Base-by-base conservation (phyloP, 2,797 vertebrate genomes). In the Todus mexicanus region DNA sequence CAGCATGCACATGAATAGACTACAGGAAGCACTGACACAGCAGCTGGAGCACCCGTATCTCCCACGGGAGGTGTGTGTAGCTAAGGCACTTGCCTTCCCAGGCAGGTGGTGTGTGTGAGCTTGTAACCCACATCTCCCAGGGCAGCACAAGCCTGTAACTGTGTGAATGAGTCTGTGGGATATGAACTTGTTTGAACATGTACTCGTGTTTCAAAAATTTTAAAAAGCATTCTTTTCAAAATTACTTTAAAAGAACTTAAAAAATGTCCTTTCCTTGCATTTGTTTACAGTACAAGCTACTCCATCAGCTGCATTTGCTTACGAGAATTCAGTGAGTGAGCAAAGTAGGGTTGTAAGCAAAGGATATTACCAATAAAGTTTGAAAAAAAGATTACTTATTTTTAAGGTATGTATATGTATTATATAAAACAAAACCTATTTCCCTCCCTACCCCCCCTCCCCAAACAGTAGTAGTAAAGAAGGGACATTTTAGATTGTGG, bases 101-200 rank as follows among this genome's bases (percentile, higher is more conserved):
- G 20, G 26, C 25, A 3, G 68, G 15, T n/a, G n/a, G n/a, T n/a
- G 31, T 3, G 9, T 0, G 0, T 12, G 27, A 17, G 8, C 33
- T 68, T 12, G 6, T 47, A 40, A 53, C 4, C 15, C 68, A 20
- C 15, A 11, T 7, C 40, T 66, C 27, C 27, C 37, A 47, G 19
- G 4, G 15, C 8, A 54, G 43, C 25, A 48, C 4, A 1, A 0
- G 0, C 23, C 12, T 9, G 3, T 6, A 51, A 37, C 22, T 13
- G 7, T 2, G 26, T 20, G 23, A 74, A 57, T 10, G 16, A 20
- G 23, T 17, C 31, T 57, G 26, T 17, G 42, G 27, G 33, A 68
- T 20, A 56, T 70, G 27, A 82, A 50, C 26, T n/a, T 43, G 10
- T 5, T 5, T 47, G 23, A 90, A 92, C 81, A 25, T 12, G 64